Evolutionary conservation across 2,888 invertebrate species (phyloP).

Genomic region (Synergus laeviventris): DNA sequence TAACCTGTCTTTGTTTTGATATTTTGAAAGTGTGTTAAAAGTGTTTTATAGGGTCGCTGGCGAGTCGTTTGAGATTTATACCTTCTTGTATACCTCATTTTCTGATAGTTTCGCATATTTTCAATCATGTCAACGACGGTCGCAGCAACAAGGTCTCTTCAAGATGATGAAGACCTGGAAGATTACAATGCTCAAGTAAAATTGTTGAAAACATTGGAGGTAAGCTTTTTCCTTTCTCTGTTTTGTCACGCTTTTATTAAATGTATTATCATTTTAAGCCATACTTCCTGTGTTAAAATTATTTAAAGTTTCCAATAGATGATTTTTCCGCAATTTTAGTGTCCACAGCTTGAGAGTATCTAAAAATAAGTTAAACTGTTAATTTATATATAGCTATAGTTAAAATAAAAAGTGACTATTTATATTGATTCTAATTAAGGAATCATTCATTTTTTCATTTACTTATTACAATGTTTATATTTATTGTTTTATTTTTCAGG

Average conservation of each 20-base stretch:
- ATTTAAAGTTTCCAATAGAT: too few relatives aligned
- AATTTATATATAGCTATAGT: too few relatives aligned
- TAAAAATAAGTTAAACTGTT: too few relatives aligned
- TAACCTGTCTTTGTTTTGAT: too few relatives aligned
- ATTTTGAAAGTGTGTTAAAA: too few relatives aligned
- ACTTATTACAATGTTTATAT: not conserved
- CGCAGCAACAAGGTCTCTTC: conserved; percentile 55
- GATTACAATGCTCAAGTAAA: conserved; percentile 65
- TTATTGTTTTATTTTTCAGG: conserved; percentile 78
- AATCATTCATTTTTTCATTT: too few relatives aligned
- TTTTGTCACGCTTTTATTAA: not conserved
- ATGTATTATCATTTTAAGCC: not conserved
- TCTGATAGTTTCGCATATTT: not conserved
- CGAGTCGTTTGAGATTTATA: not conserved
- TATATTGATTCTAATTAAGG: too few relatives aligned
- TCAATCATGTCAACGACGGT: conserved; percentile 57
- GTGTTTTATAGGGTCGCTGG: too few relatives aligned
- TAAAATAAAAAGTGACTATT: too few relatives aligned
- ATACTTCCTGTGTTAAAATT: not conserved
- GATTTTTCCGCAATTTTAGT: too few relatives aligned
- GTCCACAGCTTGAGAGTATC: too few relatives aligned
- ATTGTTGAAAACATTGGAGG: conserved; percentile 68
- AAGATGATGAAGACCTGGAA: conserved; percentile 62
- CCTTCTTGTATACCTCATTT: not conserved
- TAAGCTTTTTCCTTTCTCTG: conserved; percentile 43